phyloP scores from a whole-genome alignment of 2,888 invertebrate species.

The Yponomeuta sedellus region DNA sequence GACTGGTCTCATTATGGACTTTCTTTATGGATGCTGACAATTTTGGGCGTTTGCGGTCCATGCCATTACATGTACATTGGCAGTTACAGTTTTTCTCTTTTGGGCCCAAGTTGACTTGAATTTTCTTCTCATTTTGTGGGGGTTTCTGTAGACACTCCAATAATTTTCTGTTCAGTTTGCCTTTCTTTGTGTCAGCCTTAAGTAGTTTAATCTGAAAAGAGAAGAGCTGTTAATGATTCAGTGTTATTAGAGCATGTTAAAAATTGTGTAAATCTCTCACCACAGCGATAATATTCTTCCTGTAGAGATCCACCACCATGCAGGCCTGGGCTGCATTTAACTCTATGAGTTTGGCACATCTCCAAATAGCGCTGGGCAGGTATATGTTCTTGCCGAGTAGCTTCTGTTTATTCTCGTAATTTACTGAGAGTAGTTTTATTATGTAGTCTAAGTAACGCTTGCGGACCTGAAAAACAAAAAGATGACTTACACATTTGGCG shows the following conservation, averaged over 20 bases:
- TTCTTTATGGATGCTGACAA: conserved; percentile 27
- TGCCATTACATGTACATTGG: conserved; percentile 45
- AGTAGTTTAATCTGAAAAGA: conserved; percentile 52
- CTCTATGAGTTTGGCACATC: conserved; percentile 65
- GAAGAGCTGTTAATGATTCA: background rate
- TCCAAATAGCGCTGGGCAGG: conserved; percentile 66
- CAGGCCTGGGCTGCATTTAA: conserved; percentile 57
- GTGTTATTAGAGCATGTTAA: background rate
- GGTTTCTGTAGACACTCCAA: conserved; percentile 49
- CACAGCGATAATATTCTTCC: conserved; percentile 50
- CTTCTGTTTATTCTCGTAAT: conserved; percentile 61
- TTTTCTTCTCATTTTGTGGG: conserved; percentile 51
- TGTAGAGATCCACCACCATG: conserved; percentile 64
- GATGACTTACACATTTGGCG: background rate
- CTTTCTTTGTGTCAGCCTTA: conserved; percentile 53
- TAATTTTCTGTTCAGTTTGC: conserved; percentile 49
- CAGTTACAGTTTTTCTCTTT: conserved; percentile 40
- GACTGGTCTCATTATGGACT: background rate
- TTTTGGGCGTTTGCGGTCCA: conserved; percentile 38
- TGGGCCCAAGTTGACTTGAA: conserved; percentile 36
- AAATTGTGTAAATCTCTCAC: conserved; percentile 33
- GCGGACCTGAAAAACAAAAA: conserved; percentile 48
- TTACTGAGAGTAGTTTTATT: conserved; percentile 52
- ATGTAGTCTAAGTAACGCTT: conserved; percentile 67
- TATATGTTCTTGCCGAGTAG: conserved; percentile 57